Conservation (phyloP, 1,140 invertebrate genomes). For the Theocolax elegans region DNA sequence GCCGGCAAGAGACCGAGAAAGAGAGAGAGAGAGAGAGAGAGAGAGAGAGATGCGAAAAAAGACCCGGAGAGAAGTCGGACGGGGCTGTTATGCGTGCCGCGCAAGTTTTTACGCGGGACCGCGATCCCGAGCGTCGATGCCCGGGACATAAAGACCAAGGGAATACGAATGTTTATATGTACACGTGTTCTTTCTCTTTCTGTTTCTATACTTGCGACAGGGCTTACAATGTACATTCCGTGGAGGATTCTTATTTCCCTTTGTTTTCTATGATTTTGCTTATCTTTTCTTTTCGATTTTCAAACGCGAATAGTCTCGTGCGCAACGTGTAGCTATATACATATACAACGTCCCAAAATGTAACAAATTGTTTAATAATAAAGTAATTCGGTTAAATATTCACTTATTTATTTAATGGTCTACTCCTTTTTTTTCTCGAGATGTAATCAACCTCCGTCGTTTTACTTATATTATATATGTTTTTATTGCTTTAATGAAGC, state of each 20-base stretch:
- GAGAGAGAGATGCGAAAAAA: background rate
- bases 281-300: too few relatives aligned
- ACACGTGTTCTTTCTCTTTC: background rate
- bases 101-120: slow-evolving; percentile 10
- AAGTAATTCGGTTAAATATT: too few relatives aligned
- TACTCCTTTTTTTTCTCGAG: too few relatives aligned
- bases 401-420: too few relatives aligned
- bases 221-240: slow-evolving; percentile 8
- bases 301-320: too few relatives aligned
- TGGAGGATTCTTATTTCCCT: background rate
- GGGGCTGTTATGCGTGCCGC: slow-evolving; percentile 15
- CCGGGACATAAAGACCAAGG: background rate
- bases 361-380: too few relatives aligned
- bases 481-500: too few relatives aligned
- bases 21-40: background rate
- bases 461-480: too few relatives aligned
- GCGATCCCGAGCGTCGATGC: background rate
- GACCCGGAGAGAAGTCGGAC: background rate
- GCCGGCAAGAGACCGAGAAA: background rate
- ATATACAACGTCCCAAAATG: too few relatives aligned
- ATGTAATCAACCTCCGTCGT: too few relatives aligned
- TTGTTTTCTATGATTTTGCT: background rate
- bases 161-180: slow-evolving; percentile 17
- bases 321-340: too few relatives aligned
- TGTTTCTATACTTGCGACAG: background rate